Conservation (phyloP, 1,140 invertebrate genomes). For the Ceratina japonica region DNA sequence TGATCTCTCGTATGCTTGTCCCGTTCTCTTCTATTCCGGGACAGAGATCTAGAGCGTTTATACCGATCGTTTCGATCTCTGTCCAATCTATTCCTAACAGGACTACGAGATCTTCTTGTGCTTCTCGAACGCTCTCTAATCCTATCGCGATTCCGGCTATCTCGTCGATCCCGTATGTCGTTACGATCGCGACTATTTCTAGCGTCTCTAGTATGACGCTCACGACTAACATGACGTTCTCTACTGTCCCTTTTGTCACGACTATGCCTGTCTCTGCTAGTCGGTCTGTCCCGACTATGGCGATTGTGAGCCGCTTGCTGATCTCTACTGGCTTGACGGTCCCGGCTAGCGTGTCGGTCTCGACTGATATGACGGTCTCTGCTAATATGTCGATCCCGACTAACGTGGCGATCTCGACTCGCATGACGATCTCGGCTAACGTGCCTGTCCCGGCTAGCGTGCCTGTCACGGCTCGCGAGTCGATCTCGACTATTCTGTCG, state of each 20-base stretch:
- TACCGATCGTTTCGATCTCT: conserved; percentile 69
- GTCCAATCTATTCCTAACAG: conserved; percentile 67
- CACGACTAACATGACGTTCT: conserved; percentile 64
- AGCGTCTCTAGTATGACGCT: conserved; percentile 62
- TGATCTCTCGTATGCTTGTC: conserved; percentile 69
- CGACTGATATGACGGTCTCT: conserved; percentile 66
- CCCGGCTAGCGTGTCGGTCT: conserved; percentile 59
- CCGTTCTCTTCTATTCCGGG: conserved; percentile 71
- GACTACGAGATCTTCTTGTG: conserved; percentile 71
- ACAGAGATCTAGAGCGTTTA: conserved; percentile 71
- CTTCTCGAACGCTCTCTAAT: conserved; percentile 67
- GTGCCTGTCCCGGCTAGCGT: conserved; percentile 58
- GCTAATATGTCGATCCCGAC: conserved; percentile 57
- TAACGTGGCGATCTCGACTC: conserved; percentile 50
- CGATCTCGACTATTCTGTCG: conserved; percentile 60
- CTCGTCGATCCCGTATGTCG: conserved; percentile 58
- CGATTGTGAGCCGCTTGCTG: conserved; percentile 56
- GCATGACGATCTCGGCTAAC: conserved; percentile 55
- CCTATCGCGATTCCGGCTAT: conserved; percentile 68
- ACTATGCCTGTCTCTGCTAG: conserved; percentile 65
- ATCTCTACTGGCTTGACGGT: conserved; percentile 61
- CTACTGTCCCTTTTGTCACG: conserved; percentile 68
- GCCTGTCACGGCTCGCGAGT: conserved; percentile 56
- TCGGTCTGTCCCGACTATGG: conserved; percentile 61
- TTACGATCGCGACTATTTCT: conserved; percentile 60